Evolutionary conservation across 2,888 invertebrate genomes (phyloP), one percentile per base, ranked within the genome.

Genomic region (Eucriotettix oculatus): DNA sequence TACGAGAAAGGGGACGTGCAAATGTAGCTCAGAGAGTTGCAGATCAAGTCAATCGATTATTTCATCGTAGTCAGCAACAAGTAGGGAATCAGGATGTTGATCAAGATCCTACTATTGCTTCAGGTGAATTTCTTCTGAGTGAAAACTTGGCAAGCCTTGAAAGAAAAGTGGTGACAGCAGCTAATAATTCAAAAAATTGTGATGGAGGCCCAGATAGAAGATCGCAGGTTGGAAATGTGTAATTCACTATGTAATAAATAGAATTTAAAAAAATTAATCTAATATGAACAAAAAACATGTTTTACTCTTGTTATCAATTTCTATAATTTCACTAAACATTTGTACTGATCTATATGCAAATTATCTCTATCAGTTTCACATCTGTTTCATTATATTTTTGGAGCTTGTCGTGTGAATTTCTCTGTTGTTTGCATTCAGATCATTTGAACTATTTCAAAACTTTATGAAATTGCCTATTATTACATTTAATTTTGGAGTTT

Each of bases 11-110:
- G 48, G 87, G 87, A 0, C 75, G 78, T 29, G 78, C 81, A 3
- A 82, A 82, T 63, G 81, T 81, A 55, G 83, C 84, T 42, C 82
- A 85, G 43, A 78, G 85, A 65, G 83, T 87, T 67, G 87, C 86
- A 67, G 86, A 89, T 66, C 89, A 90, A 69, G 81, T 84, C 62
- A 70, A n/a, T 72, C 73, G 54, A 70, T 68, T 17, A 7, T 59
- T 59, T 59, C 17, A 59, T 41, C 16, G n/a, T 58, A 48, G 41
- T 12, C 17, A 41, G 11, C 14, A 16, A n/a, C n/a, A 29, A 41
- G 54, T 17, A 16, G 16, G 40, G 14, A 42, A 29, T 55, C n/a
- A 14, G 29, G 14, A 16, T 10, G 10, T 12, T 14, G 9, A 11
- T 10, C n/a, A 41, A 10, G 55, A 42, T 40, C 54, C 57, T 12